Percentiles rank a stretch among this genome's conserved stretches.
phyloP scores from a whole-genome alignment of 2,888 invertebrate genomes.

The Tubulanus polymorphus region DNA sequence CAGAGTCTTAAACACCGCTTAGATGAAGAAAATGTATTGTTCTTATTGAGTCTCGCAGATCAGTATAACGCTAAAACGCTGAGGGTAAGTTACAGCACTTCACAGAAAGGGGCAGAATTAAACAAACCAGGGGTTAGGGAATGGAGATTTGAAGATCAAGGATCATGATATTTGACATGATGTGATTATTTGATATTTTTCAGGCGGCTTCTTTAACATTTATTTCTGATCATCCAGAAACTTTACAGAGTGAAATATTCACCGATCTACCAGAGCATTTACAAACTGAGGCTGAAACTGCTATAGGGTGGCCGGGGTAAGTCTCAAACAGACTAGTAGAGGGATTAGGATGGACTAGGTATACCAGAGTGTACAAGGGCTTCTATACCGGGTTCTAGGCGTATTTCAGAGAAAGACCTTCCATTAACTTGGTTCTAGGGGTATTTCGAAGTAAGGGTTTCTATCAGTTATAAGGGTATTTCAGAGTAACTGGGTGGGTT shows the following conservation, averaged over 20 bases:
- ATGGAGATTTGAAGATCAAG: too few species aligned
- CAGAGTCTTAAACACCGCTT: constrained; percentile 61
- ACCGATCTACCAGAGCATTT: constrained; percentile 60
- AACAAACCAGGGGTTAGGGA: too few species aligned
- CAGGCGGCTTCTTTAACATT: constrained; percentile 59
- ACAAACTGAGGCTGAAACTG: constrained; percentile 61
- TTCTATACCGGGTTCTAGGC: too few species aligned
- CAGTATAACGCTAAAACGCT: constrained; percentile 62
- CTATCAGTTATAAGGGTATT: too few species aligned
- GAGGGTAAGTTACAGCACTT: constrained; percentile 59
- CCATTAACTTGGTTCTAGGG: too few species aligned
- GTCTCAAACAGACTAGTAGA: constrained; percentile 3
- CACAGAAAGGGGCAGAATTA: too few species aligned
- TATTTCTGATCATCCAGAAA: constrained; percentile 58
- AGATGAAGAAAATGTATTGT: constrained; percentile 64
- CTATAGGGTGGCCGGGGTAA: constrained; percentile 52
- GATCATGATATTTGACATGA: too few species aligned
- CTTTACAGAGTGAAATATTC: constrained; percentile 60
- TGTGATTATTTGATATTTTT: constrained; percentile 15
- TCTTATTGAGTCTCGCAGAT: constrained; percentile 65
- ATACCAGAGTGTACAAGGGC: too few species aligned
- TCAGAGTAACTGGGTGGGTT: too few species aligned
- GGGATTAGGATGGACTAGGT: too few species aligned
- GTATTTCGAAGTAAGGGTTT: too few species aligned
- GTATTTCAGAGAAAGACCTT: too few species aligned